These are phyloP conservation scores for Dryocosmus kuriphilus DNA, from an alignment of 2,888 invertebrate species.

Conservation along the genomic window DNA sequence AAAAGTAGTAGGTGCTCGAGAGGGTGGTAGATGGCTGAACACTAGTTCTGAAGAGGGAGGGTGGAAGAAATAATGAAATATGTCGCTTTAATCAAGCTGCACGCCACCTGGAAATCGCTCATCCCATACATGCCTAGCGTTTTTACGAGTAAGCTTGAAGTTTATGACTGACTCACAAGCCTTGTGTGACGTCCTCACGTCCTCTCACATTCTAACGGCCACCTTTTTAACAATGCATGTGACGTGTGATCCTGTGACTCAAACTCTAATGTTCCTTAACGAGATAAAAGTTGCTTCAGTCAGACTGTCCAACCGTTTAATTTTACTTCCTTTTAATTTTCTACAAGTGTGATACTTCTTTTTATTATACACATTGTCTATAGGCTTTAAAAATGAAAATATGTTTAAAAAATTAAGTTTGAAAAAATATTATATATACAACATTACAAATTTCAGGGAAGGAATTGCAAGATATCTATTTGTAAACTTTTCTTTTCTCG, in stretches of 20 bases:
- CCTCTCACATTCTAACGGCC: background rate
- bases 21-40: background rate
- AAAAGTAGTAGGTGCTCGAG: background rate
- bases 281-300: background rate
- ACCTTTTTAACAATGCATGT: slow-evolving; percentile 6
- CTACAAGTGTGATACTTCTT: too few species aligned
- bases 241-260: background rate
- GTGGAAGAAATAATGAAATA: slow-evolving; percentile 50
- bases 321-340: too few species aligned
- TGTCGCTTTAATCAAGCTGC: slow-evolving; percentile 50
- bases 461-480: too few species aligned
- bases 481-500: too few species aligned
- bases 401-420: too few species aligned
- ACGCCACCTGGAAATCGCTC: slow-evolving; percentile 45
- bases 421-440: too few species aligned
- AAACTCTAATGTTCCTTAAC: background rate
- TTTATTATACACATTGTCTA: too few species aligned
- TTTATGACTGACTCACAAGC: slow-evolving; percentile 44
- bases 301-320: background rate
- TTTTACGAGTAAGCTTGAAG: slow-evolving; percentile 39
- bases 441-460: too few species aligned
- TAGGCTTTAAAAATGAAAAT: too few species aligned
- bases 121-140: background rate
- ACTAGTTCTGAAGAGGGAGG: slow-evolving; percentile 3
- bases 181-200: background rate